Evolutionary conservation across 2,797 vertebrate genomes (phyloP).

Genomic region (Alca torda): DNA sequence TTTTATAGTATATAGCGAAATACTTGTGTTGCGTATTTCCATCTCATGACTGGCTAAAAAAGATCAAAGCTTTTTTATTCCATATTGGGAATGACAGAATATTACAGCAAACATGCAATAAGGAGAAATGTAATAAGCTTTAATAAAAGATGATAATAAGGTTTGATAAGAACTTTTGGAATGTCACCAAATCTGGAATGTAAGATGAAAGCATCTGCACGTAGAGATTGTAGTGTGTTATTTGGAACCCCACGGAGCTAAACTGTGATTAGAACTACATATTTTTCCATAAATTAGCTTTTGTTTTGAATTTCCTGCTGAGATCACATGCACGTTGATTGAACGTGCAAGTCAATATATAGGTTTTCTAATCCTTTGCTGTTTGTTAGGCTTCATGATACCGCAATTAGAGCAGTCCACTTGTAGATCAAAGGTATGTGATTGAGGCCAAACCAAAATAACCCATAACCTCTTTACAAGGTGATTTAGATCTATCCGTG

Average conservation of each 20-base stretch:
- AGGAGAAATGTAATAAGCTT: slow-evolving; percentile 60
- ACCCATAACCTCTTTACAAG: background rate
- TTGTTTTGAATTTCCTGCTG: slow-evolving; percentile 81
- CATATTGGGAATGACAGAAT: slow-evolving; percentile 58
- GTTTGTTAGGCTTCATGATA: slow-evolving; percentile 60
- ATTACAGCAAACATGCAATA: slow-evolving; percentile 66
- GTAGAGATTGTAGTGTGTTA: slow-evolving; percentile 77
- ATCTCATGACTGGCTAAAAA: slow-evolving; percentile 55
- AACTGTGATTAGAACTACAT: slow-evolving; percentile 84
- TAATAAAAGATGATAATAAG: slow-evolving; percentile 75
- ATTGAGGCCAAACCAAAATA: slow-evolving; percentile 34
- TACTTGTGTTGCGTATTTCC: slow-evolving; percentile 39
- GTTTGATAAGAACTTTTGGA: slow-evolving; percentile 75
- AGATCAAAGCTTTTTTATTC: slow-evolving; percentile 54
- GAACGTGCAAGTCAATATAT: slow-evolving; percentile 73
- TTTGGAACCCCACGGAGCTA: slow-evolving; percentile 79
- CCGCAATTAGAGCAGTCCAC: slow-evolving; percentile 21
- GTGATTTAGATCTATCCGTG: background rate
- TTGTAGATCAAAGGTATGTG: slow-evolving; percentile 51
- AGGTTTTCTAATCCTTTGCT: slow-evolving; percentile 72
- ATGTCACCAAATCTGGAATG: slow-evolving; percentile 69
- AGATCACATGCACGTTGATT: slow-evolving; percentile 76
- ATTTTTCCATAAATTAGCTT: slow-evolving; percentile 87
- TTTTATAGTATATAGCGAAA: slow-evolving; percentile 15
- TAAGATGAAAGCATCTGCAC: slow-evolving; percentile 77